Conservation (phyloP, 2,113 vertebrate species). For the Phainopepla nitens region DNA sequence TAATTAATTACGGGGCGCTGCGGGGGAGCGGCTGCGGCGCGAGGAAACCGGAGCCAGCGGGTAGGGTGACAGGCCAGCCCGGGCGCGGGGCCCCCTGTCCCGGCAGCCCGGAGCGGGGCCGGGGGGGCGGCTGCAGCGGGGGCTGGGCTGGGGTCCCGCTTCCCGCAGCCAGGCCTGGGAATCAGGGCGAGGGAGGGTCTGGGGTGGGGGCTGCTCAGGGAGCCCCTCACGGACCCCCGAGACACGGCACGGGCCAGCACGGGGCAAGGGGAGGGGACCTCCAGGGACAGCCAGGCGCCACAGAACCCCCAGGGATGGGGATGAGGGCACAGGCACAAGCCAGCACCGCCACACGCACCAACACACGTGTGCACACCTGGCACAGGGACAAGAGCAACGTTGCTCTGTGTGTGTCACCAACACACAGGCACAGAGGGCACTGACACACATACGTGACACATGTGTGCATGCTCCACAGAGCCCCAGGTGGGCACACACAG, state of each 20-base stretch:
- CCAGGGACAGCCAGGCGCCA: neutral
- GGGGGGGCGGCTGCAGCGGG: neutral
- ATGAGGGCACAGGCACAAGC: neutral
- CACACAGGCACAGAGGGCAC: rapidly evolving
- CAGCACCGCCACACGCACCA: rapidly evolving
- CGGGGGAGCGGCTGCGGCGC: slow-evolving; percentile 4
- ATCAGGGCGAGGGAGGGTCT: neutral
- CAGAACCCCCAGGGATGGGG: neutral
- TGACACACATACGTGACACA: neutral
- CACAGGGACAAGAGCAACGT: rapidly evolving
- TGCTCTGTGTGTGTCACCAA: rapidly evolving
- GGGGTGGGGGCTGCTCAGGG: neutral
- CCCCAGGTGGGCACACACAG: neutral
- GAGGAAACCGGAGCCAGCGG: slow-evolving; percentile 39
- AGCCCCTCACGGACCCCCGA: neutral
- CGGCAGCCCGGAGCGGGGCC: neutral
- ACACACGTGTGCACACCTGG: rapidly evolving
- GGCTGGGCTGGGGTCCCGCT: neutral
- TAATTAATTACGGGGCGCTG: slow-evolving; percentile 41
- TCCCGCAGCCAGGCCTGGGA: neutral
- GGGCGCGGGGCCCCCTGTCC: neutral
- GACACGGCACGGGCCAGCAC: neutral
- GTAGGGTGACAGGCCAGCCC: slow-evolving; percentile 21
- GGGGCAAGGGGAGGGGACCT: neutral
- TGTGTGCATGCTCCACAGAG: rapidly evolving